A percentile compares a stretch with the other conserved stretches of the same genome.
These are phyloP conservation scores for Thamnaconus septentrionalis DNA, from an alignment of 2,113 vertebrate genomes.

Conservation along the genomic window DNA sequence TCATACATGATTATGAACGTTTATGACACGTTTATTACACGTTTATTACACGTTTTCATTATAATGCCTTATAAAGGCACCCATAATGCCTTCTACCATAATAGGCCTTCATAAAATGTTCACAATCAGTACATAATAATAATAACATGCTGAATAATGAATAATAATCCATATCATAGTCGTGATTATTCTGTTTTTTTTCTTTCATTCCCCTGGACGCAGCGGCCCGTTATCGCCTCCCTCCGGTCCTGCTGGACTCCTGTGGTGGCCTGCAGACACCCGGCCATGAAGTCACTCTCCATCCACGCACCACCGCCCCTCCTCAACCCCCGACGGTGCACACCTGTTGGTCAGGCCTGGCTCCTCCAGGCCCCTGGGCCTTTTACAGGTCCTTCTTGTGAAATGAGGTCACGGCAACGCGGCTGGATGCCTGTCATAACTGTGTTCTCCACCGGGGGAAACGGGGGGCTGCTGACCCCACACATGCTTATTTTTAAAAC, in stretches of 20 bases:
- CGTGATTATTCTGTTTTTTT: background rate
- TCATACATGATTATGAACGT: no score
- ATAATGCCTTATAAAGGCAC: no score
- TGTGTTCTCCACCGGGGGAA: slow-evolving; percentile 8
- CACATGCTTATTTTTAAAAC: background rate
- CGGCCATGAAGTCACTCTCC: slow-evolving; percentile 52
- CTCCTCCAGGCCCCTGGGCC: slow-evolving; percentile 19
- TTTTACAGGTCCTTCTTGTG: slow-evolving; percentile 48
- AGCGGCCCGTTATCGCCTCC: slow-evolving; percentile 16
- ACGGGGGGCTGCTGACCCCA: slow-evolving; percentile 35
- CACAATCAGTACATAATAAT: background rate
- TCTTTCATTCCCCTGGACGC: background rate
- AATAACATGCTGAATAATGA: background rate
- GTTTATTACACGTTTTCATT: no score
- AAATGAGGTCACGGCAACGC: slow-evolving; percentile 65
- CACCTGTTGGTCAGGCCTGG: slow-evolving; percentile 61
- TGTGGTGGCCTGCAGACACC: slow-evolving; percentile 36
- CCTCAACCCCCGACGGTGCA: background rate
- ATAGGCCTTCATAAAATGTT: background rate
- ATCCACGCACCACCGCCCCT: background rate
- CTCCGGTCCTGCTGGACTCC: slow-evolving; percentile 10
- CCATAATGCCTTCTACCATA: no score
- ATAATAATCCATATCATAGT: no score
- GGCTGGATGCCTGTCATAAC: slow-evolving; percentile 57
- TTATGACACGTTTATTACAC: no score